These are phyloP conservation scores for Circaetus gallicus DNA, from an alignment of 2,113 vertebrate species.

Conservation along the genomic window DNA sequence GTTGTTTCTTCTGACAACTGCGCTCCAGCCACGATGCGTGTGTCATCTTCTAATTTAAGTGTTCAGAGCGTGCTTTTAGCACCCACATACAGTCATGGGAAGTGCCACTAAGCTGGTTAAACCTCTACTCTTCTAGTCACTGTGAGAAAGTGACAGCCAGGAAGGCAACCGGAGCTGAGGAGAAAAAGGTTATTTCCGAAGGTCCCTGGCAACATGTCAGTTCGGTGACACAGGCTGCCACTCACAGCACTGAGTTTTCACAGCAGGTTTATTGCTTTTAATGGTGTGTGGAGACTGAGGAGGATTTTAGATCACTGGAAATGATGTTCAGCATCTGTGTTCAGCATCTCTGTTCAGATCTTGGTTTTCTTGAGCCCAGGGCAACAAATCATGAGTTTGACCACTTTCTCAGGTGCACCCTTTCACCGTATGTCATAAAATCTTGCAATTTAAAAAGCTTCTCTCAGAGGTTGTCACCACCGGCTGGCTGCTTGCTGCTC, in stretches of 20 bases:
- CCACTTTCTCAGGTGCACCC: not conserved
- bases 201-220: not conserved
- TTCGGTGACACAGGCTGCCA: not conserved
- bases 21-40: accelerated
- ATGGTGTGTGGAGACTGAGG: not conserved
- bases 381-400: not conserved
- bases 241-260: not conserved
- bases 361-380: not conserved
- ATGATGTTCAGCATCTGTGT: not conserved
- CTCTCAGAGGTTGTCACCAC: not conserved
- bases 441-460: not conserved
- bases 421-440: not conserved
- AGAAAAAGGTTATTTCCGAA: not conserved
- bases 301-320: not conserved
- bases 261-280: not conserved
- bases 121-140: not conserved
- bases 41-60: not conserved
- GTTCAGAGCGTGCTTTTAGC: not conserved
- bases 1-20: not conserved
- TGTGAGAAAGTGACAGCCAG: not conserved
- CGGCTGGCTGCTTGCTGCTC: not conserved
- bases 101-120: not conserved
- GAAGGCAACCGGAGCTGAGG: not conserved
- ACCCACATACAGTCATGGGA: not conserved
- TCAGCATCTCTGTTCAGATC: not conserved